Evolutionary conservation across 1,140 invertebrate species (phyloP).

Genomic region (Luehdorfia chinensis): DNA sequence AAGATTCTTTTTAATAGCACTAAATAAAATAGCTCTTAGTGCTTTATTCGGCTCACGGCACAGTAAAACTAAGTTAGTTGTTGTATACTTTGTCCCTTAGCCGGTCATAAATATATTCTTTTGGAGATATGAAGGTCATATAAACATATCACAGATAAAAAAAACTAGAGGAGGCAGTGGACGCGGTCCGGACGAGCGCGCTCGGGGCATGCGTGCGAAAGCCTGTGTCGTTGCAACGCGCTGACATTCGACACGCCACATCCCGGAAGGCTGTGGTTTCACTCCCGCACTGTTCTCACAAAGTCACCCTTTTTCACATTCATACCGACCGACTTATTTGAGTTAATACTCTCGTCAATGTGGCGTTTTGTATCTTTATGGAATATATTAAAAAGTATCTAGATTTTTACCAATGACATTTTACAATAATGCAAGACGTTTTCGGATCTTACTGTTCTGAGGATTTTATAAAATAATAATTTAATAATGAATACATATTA

Average conservation of each 20-base stretch:
- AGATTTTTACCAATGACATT: too few species aligned
- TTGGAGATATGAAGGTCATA: conserved; percentile 7
- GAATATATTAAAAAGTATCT: too few species aligned
- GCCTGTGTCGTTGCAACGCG: conserved; percentile 15
- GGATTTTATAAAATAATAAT: too few species aligned
- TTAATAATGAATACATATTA: too few species aligned
- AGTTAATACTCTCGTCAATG: conserved; percentile 2
- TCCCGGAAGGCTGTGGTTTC: conserved; percentile 67
- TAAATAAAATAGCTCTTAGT: too few species aligned
- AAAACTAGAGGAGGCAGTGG: conserved; percentile 7
- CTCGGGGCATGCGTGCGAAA: conserved; percentile 48
- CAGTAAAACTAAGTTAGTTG: too few species aligned
- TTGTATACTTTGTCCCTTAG: too few species aligned
- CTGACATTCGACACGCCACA: conserved; percentile 61
- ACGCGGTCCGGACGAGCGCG: conserved; percentile 19
- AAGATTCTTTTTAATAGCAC: too few species aligned
- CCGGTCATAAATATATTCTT: conserved; percentile 5
- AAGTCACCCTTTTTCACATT: conserved; percentile 33
- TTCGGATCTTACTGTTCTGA: too few species aligned
- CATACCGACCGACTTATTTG: conserved; percentile 19
- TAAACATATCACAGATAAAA: conserved; percentile 8
- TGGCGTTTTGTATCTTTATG: too few species aligned
- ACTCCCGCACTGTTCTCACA: conserved; percentile 36
- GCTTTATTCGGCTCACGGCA: too few species aligned
- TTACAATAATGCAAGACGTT: too few species aligned